These are phyloP conservation scores for Pelusios castaneus DNA, from an alignment of 2,113 vertebrate genomes.

Conservation along the genomic window DNA sequence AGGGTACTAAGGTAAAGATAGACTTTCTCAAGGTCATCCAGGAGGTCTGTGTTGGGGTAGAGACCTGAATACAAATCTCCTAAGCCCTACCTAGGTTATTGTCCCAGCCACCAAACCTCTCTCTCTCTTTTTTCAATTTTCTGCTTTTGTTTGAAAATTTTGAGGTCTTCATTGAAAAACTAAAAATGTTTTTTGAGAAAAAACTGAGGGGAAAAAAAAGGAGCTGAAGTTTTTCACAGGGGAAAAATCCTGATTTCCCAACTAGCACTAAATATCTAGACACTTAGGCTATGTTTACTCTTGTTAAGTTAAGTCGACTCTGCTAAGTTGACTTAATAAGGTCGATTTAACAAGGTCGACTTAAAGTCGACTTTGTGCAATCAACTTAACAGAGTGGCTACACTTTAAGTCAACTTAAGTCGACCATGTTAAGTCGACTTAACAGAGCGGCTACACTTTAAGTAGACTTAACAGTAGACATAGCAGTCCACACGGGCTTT, in stretches of 20 bases:
- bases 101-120: not conserved
- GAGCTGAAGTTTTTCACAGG: slow-evolving; percentile 5
- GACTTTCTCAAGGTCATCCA: not conserved
- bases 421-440: too few species aligned
- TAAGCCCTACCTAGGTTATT: not conserved
- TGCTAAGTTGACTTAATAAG: too few species aligned
- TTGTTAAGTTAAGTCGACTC: too few species aligned
- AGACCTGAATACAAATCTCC: not conserved
- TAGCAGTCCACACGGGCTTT: too few species aligned
- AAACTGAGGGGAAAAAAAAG: not conserved
- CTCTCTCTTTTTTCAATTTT: not conserved
- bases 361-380: too few species aligned
- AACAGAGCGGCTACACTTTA: too few species aligned
- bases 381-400: too few species aligned
- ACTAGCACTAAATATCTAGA: not conserved
- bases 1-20: not conserved
- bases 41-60: not conserved
- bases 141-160: not conserved
- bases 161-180: not conserved
- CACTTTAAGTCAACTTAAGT: too few species aligned
- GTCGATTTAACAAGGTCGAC: too few species aligned
- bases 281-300: too few species aligned
- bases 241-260: not conserved
- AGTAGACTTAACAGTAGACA: too few species aligned
- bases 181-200: not conserved